Percentiles rank a stretch among this genome's conserved stretches.
phyloP scores from a whole-genome alignment of 1,140 invertebrate species.

The Aphelenchoides besseyi region DNA sequence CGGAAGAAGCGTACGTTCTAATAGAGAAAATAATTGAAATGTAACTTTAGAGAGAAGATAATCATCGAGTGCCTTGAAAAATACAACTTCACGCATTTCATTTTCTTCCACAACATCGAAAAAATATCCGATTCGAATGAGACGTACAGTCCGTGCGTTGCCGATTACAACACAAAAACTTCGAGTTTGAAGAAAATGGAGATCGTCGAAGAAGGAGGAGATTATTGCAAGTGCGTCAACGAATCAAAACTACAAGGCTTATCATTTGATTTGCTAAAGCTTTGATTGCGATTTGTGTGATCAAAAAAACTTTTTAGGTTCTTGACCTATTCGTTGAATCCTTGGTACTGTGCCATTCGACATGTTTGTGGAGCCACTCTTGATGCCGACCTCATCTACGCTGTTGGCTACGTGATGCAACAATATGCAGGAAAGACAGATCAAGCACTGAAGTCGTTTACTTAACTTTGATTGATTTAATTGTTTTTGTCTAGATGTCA shows the following conservation, averaged over 20 bases:
- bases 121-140: background rate
- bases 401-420: background rate
- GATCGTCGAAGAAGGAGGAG: background rate
- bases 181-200: background rate
- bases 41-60: background rate
- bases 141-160: background rate
- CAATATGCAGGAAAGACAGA: background rate
- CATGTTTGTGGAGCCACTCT: slow-evolving; percentile 1
- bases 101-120: background rate
- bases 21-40: background rate
- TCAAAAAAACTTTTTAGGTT: no score
- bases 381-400: slow-evolving; percentile 2
- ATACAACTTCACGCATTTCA: slow-evolving; percentile 1
- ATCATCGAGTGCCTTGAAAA: background rate
- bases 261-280: no score
- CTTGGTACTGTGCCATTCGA: background rate
- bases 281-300: background rate
- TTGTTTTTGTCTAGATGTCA: background rate
- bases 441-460: background rate
- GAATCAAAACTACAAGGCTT: no score
- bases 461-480: background rate
- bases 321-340: background rate
- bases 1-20: background rate
- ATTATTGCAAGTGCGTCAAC: background rate
- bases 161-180: background rate